Evolutionary conservation across 2,797 vertebrate genomes (phyloP).

Genomic region (Hemibagrus guttatus): DNA sequence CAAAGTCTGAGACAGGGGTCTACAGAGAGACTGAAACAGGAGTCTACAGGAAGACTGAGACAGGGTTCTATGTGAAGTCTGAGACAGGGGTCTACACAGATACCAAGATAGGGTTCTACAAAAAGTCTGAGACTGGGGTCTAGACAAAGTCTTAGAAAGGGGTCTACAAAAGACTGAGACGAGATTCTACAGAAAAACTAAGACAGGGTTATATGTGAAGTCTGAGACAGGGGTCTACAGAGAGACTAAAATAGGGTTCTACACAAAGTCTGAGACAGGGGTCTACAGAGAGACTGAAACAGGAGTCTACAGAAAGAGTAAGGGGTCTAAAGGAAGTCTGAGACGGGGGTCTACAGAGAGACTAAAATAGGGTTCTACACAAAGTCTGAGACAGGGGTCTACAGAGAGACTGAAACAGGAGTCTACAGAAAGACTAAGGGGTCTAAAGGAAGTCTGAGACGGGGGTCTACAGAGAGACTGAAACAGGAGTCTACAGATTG

Average conservation of each 20-base stretch:
- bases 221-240: neutral
- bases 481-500: too few species aligned
- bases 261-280: neutral
- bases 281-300: too few species aligned
- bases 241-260: neutral
- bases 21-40: neutral
- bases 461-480: too few species aligned
- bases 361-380: too few species aligned
- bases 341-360: too few species aligned
- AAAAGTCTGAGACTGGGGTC: neutral
- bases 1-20: neutral
- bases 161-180: neutral
- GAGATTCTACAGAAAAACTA: neutral
- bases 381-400: too few species aligned
- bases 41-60: neutral
- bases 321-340: too few species aligned
- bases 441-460: too few species aligned
- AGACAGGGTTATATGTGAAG: neutral
- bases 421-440: too few species aligned
- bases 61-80: neutral
- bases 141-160: neutral
- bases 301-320: too few species aligned
- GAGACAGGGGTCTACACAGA: neutral
- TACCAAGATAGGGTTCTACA: neutral
- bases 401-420: too few species aligned